A percentile compares a stretch with the other conserved stretches of the same genome.
Evolutionary conservation across 2,888 invertebrate species (phyloP).

Genomic region (Dexiosoma caninum): DNA sequence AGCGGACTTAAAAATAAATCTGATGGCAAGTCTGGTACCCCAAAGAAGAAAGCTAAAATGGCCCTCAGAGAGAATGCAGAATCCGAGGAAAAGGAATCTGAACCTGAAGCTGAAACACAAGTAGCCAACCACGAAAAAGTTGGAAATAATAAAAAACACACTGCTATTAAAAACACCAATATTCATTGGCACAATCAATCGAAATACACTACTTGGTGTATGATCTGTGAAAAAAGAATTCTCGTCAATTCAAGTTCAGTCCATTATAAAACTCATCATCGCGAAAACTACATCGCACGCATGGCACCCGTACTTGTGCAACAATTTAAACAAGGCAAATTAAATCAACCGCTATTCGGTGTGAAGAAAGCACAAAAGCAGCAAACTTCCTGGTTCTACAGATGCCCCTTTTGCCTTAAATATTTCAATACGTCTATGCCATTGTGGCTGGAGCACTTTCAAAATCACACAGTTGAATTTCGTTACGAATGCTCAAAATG

Average conservation of each 20-base stretch:
- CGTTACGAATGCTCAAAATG: conserved; percentile 83
- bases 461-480: conserved; percentile 88
- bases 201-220: conserved; percentile 66
- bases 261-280: conserved; percentile 71
- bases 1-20: conserved; percentile 28
- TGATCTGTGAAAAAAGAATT: conserved; percentile 67
- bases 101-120: background rate
- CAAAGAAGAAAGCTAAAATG: conserved; percentile 48
- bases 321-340: conserved; percentile 64
- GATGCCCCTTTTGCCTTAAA: conserved; percentile 73
- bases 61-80: conserved; percentile 12
- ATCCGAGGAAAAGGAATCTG: conserved; percentile 8
- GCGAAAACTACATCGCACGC: conserved; percentile 71
- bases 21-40: conserved; percentile 39
- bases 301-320: conserved; percentile 68
- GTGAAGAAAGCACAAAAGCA: conserved; percentile 41
- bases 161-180: conserved; percentile 66
- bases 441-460: conserved; percentile 82
- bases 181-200: conserved; percentile 72
- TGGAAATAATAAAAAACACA: conserved; percentile 20
- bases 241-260: conserved; percentile 70
- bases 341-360: conserved; percentile 59
- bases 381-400: conserved; percentile 61
- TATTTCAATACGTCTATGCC: conserved; percentile 59
- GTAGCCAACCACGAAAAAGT: background rate